Conservation (phyloP, 2,888 invertebrate genomes). For the Pteria penguin region DNA sequence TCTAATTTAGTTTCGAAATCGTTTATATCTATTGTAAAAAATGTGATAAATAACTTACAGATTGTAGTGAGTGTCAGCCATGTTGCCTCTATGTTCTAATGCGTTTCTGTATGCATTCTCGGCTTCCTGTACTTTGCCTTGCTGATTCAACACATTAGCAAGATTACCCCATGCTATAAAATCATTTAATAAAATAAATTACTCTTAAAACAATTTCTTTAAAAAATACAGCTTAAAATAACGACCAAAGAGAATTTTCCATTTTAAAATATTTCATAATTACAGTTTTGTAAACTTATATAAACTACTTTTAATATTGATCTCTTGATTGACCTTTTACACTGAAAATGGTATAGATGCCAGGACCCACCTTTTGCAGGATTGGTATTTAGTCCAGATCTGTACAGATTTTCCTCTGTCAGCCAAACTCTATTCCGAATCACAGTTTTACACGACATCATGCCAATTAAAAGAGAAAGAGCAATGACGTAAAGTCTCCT, state of each 20-base stretch:
- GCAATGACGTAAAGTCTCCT: constrained; percentile 47
- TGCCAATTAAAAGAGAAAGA: constrained; percentile 66
- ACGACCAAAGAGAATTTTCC: too few species aligned
- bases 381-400: constrained; percentile 93
- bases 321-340: too few species aligned
- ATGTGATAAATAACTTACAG: constrained; percentile 90
- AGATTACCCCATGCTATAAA: constrained; percentile 94
- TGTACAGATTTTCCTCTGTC: constrained; percentile 94
- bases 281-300: too few species aligned
- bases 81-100: constrained; percentile 93
- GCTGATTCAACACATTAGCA: constrained; percentile 95
- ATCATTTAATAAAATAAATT: constrained; percentile 15
- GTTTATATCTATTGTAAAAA: too few species aligned
- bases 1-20: too few species aligned
- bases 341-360: constrained; percentile 2
- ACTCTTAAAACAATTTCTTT: not conserved
- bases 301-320: too few species aligned
- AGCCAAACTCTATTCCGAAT: constrained; percentile 93
- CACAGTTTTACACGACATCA: constrained; percentile 85
- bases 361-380: constrained; percentile 94
- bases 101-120: constrained; percentile 95
- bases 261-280: too few species aligned
- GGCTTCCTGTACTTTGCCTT: constrained; percentile 92
- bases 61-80: constrained; percentile 99
- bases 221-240: not conserved